Conservation (phyloP, 2,113 vertebrate species). For the Poeciliopsis retropinna region DNA sequence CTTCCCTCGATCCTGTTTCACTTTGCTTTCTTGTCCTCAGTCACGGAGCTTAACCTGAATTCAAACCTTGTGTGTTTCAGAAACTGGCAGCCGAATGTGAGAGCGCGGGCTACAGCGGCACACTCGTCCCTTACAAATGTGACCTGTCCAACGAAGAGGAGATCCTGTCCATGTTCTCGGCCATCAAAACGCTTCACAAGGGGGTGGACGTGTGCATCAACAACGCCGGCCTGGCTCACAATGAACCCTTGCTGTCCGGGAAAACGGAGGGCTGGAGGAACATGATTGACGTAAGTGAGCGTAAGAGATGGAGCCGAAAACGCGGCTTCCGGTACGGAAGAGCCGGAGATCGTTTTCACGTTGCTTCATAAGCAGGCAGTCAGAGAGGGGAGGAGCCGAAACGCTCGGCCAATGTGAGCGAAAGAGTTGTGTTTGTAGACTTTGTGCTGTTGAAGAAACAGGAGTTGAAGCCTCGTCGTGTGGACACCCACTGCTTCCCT, state of each 20-base stretch:
- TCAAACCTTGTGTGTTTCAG: constrained; percentile 72
- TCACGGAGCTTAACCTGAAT: neutral
- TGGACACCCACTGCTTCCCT: constrained; percentile 16
- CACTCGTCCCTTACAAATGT: constrained; percentile 93
- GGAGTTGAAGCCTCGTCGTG: constrained; percentile 20
- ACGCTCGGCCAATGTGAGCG: constrained; percentile 5
- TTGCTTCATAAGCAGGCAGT: neutral
- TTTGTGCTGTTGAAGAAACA: constrained; percentile 11
- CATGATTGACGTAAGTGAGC: constrained; percentile 90
- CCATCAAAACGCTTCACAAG: constrained; percentile 88
- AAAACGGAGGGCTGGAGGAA: constrained; percentile 92
- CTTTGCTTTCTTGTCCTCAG: neutral
- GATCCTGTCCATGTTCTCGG: constrained; percentile 98
- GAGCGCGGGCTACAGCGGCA: constrained; percentile 91
- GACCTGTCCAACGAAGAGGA: constrained; percentile 95
- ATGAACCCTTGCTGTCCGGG: constrained; percentile 89
- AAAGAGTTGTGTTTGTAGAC: constrained; percentile 29
- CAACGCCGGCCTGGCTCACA: constrained; percentile 91
- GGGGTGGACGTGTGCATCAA: constrained; percentile 97
- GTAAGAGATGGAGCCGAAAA: neutral
- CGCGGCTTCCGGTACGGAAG: neutral
- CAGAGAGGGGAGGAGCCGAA: constrained; percentile 10
- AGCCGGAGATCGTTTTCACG: neutral
- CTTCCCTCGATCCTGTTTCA: neutral
- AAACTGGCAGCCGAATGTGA: constrained; percentile 94